Evolutionary conservation across 2,113 vertebrate genomes (phyloP).

Genomic region (Caloenas nicobarica): DNA sequence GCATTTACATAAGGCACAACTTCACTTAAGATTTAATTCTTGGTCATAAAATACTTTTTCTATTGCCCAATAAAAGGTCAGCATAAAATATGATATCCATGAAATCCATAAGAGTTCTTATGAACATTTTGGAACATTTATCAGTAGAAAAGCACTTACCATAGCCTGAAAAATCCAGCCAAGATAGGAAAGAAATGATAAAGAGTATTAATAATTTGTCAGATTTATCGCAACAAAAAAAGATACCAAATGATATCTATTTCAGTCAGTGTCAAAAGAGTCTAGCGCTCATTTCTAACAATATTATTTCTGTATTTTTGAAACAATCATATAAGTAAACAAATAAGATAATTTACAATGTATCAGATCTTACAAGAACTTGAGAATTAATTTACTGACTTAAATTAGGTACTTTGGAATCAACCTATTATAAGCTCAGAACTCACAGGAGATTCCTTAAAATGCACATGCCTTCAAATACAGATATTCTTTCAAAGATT

Average conservation of each 20-base stretch:
- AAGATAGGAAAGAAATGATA: constrained; percentile 57
- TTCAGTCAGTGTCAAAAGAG: background rate
- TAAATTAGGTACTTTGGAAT: background rate
- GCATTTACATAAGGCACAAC: background rate
- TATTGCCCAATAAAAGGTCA: background rate
- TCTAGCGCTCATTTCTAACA: background rate
- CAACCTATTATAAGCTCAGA: background rate
- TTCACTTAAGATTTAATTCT: background rate
- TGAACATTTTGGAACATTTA: background rate
- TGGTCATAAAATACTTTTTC: background rate
- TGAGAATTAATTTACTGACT: background rate
- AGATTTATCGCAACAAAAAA: background rate
- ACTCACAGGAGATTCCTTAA: background rate
- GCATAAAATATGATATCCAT: background rate
- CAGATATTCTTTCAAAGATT: background rate
- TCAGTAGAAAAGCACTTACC: constrained; percentile 70
- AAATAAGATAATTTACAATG: background rate
- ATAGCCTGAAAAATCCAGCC: constrained; percentile 76
- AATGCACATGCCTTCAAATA: background rate
- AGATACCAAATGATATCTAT: background rate
- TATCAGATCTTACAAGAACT: background rate
- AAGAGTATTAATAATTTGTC: constrained; percentile 28
- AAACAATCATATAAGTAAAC: background rate
- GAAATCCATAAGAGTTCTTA: background rate
- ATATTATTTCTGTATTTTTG: background rate